Percentiles rank a stretch among this genome's conserved stretches.
These are phyloP conservation scores for Siderastrea radians DNA, from an alignment of 92 coral and sea anemone genomes.

Conservation along the genomic window DNA sequence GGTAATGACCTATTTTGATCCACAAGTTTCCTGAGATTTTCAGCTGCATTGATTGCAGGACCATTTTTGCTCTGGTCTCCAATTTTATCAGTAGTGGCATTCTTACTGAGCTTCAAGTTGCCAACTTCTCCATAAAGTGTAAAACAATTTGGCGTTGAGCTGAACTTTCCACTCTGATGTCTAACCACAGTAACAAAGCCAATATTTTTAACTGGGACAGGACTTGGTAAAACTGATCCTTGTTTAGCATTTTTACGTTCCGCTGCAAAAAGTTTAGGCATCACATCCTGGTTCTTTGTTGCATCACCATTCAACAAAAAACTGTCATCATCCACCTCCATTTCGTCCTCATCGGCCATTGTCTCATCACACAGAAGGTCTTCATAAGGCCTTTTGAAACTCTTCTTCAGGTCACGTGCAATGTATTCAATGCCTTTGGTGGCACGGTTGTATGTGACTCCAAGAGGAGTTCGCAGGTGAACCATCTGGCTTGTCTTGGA, in stretches of 20 bases:
- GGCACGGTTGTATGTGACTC: constrained; percentile 84
- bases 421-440: constrained; percentile 88
- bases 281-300: background rate
- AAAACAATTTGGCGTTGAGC: constrained; percentile 70
- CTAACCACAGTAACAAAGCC: constrained; percentile 87
- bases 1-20: constrained; percentile 11
- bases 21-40: constrained; percentile 33
- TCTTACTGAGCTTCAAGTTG: constrained; percentile 28
- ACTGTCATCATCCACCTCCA: constrained; percentile 74
- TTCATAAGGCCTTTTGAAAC: constrained; percentile 81
- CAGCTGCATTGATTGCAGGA: constrained; percentile 29
- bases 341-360: constrained; percentile 85
- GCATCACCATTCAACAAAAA: constrained; percentile 45
- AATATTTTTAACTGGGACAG: constrained; percentile 44
- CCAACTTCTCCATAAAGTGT: constrained; percentile 82
- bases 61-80: constrained; percentile 37
- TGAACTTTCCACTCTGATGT: constrained; percentile 67
- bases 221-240: background rate
- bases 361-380: constrained; percentile 91
- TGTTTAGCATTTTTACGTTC: constrained; percentile 14
- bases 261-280: constrained; percentile 9
- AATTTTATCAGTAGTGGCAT: constrained; percentile 29
- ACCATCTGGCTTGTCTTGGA: constrained; percentile 86
- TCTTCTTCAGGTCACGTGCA: constrained; percentile 74
- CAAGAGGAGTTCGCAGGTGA: constrained; percentile 94